Evolutionary conservation across 2,888 invertebrate species (phyloP).

Genomic region (Omphaloscelis lunosa): DNA sequence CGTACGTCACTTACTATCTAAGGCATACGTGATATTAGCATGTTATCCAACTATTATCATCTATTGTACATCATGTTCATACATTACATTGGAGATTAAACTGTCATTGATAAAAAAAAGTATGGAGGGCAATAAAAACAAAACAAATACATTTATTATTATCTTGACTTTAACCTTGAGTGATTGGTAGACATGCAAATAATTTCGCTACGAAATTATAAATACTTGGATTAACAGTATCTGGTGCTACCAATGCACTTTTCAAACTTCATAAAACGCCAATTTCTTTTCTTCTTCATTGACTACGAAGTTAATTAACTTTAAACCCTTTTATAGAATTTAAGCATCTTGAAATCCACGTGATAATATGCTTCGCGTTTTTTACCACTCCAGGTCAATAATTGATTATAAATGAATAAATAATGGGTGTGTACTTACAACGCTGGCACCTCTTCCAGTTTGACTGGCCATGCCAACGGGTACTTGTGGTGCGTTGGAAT

Average conservation of each 20-base stretch:
- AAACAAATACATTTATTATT: slow-evolving; percentile 33
- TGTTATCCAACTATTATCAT: slow-evolving; percentile 13
- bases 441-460: slow-evolving; percentile 96
- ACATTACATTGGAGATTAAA: slow-evolving; percentile 19
- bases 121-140: slow-evolving; percentile 16
- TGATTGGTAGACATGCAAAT: slow-evolving; percentile 1
- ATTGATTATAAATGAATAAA: not conserved
- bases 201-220: not conserved
- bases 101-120: slow-evolving; percentile 35
- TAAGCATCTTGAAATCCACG: not conserved
- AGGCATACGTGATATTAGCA: not conserved
- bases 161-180: slow-evolving; percentile 29
- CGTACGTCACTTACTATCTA: not conserved
- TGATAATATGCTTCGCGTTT: not conserved
- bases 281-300: not conserved
- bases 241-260: not conserved
- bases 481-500: slow-evolving; percentile 92
- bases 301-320: not conserved
- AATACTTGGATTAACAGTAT: not conserved
- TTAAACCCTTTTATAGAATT: not conserved
- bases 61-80: not conserved
- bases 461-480: slow-evolving; percentile 94
- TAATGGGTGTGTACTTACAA: slow-evolving; percentile 91
- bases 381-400: not conserved
- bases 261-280: not conserved